Base-by-base conservation (phyloP, 2,113 vertebrate species). In the Melospiza georgiana region DNA sequence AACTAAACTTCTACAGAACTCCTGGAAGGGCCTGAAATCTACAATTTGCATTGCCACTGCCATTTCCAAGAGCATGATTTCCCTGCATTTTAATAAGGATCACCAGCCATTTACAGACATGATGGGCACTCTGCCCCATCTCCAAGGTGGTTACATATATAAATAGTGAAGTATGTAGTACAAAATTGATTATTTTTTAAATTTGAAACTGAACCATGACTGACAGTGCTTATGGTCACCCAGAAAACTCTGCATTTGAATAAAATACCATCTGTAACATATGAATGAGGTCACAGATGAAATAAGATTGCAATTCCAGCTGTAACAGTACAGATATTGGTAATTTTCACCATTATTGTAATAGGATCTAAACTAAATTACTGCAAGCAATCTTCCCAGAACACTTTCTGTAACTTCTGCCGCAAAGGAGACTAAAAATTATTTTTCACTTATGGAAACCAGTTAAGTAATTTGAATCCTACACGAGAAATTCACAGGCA, bases 111-210 rank as follows among this genome's bases (percentile, higher is more conserved):
- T 72, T 58, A 58, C 11, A 9, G 48, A 12, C 28, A 10, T 48
- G 30, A 37, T 27, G 27, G 43, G 21, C 23, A 31, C 7, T 59
- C 22, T 16, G 59, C 37, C 46, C 12, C 23, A 10, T 52, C 54
- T 82, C 48, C 3, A 3, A 73, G 37, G 22, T 18, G 9, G 9
- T 9, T 73, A 6, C 20, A 52, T 18, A 37, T 11, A 62, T 37
- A 39, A 90, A 18, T 13, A 33, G 9, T 44, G 28, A 74, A 78
- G 25, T 10, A 31, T 20, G 9, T 14, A 37, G 27, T 31, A 22
- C 1, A 10, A 37, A 10, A 43, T 0, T 20, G n/a, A 43, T 1
- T 30, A 13, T 30, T 67, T 73, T 33, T 7, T 1, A 3, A 19
- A 65, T 55, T 63, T 81, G 8, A 18, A 52, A 23, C 35, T 52